These are phyloP conservation scores for Chalcosyrphus nemorum DNA, from an alignment of 2,888 invertebrate genomes.

Conservation along the genomic window DNA sequence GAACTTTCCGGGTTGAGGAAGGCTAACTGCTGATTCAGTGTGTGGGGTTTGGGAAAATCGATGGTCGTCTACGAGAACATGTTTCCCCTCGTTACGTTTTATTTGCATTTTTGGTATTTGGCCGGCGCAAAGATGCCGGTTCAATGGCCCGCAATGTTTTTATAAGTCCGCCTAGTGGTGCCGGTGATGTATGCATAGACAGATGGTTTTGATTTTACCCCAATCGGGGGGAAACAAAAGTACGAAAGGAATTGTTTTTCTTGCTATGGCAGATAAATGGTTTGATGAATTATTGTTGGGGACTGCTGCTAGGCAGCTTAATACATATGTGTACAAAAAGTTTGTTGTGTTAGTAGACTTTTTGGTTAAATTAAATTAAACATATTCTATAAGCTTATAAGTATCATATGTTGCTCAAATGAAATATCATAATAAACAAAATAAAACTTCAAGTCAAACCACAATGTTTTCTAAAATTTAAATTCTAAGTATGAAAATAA, in stretches of 20 bases:
- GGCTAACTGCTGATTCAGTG: not conserved
- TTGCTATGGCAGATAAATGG: constrained; percentile 2
- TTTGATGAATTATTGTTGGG: no score
- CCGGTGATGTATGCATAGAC: constrained; percentile 37
- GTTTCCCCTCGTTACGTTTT: not conserved
- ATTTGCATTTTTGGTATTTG: constrained; percentile 44
- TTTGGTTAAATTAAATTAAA: no score
- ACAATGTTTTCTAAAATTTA: no score
- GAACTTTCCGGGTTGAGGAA: constrained; percentile 1
- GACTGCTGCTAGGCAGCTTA: no score
- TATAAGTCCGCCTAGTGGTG: constrained; percentile 22
- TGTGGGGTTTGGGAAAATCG: constrained; percentile 58
- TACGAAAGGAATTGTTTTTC: not conserved
- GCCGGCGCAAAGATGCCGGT: constrained; percentile 48
- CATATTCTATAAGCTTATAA: no score
- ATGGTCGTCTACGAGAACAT: constrained; percentile 34
- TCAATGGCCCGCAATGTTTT: constrained; percentile 63
- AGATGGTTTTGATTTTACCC: constrained; percentile 31
- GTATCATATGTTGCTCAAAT: no score
- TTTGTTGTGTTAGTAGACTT: no score
- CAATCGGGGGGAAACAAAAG: not conserved
- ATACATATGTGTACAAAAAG: no score
- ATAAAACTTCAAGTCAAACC: no score
- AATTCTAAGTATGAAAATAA: no score
- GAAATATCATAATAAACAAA: no score